Percentiles rank a stretch among this genome's conserved stretches.
These are phyloP conservation scores for Thunnus thynnus DNA, from an alignment of 2,113 vertebrate species.

Conservation along the genomic window DNA sequence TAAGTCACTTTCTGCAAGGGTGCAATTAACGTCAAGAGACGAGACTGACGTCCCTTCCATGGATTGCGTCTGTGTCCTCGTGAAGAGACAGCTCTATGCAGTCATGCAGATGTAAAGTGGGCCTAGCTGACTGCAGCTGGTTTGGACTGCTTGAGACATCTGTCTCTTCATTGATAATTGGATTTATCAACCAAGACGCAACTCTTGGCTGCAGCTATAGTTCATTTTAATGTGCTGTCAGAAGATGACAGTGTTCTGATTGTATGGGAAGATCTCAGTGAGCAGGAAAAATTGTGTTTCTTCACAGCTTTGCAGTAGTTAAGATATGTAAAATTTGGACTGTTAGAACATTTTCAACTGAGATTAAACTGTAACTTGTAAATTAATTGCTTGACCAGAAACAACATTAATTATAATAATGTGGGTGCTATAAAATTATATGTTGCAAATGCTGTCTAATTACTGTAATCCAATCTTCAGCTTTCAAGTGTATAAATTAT, in stretches of 20 bases:
- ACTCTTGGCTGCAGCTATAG: constrained; percentile 30
- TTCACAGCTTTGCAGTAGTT: background rate
- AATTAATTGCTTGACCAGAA: background rate
- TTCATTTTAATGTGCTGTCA: constrained; percentile 21
- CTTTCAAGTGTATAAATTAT: background rate
- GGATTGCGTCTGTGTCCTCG: background rate
- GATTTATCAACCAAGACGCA: constrained; percentile 37
- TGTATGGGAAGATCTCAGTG: background rate
- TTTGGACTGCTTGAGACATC: constrained; percentile 39
- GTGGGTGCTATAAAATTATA: background rate
- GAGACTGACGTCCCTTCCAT: background rate
- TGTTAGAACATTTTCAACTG: background rate
- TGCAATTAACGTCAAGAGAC: constrained; percentile 8
- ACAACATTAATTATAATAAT: background rate
- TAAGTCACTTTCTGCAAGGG: background rate
- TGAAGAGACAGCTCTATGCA: constrained; percentile 15
- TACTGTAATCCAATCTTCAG: background rate
- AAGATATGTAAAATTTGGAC: background rate
- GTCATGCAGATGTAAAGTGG: constrained; percentile 32
- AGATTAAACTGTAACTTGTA: background rate
- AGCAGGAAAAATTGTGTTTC: background rate
- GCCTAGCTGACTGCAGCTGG: constrained; percentile 19
- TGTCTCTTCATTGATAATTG: constrained; percentile 49
- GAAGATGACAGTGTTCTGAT: background rate
- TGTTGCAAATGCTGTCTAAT: background rate